Conservation (phyloP, 2,888 invertebrate genomes). For the Sacculina carcini region DNA sequence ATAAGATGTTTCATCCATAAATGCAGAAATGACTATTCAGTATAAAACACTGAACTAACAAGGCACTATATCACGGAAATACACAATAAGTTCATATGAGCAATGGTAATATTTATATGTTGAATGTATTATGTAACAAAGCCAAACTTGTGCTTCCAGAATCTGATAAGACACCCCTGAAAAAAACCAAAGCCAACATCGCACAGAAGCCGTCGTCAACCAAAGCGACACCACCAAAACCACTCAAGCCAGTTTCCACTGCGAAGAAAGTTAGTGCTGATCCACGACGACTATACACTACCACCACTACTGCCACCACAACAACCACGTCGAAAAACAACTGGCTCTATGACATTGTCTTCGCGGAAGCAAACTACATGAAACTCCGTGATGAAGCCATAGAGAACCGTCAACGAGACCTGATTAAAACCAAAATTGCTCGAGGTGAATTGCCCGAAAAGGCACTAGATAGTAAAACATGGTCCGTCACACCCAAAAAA, state of each 20-base stretch:
- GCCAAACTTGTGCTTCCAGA: too few relatives aligned
- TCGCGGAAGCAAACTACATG: neutral
- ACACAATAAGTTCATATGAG: too few relatives aligned
- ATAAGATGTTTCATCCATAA: too few relatives aligned
- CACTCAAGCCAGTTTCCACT: neutral
- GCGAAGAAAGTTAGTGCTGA: neutral
- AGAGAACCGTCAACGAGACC: neutral
- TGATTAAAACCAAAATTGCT: neutral
- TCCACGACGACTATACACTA: too few relatives aligned
- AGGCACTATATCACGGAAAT: too few relatives aligned
- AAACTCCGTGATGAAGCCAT: neutral
- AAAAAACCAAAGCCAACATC: too few relatives aligned
- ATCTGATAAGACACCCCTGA: too few relatives aligned
- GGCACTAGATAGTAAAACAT: neutral
- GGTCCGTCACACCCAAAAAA: neutral
- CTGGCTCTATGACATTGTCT: constrained; percentile 1
- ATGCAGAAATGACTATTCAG: too few relatives aligned
- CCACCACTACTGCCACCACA: neutral
- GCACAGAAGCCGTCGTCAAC: too few relatives aligned
- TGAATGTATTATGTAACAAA: too few relatives aligned
- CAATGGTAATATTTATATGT: too few relatives aligned
- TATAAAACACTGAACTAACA: too few relatives aligned
- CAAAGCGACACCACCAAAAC: neutral
- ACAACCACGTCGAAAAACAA: neutral
- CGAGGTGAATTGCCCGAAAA: neutral